Percentiles rank a stretch among this genome's conserved stretches.
Conservation (phyloP, 1,140 invertebrate species). For the Drosophila nebulosa region DNA sequence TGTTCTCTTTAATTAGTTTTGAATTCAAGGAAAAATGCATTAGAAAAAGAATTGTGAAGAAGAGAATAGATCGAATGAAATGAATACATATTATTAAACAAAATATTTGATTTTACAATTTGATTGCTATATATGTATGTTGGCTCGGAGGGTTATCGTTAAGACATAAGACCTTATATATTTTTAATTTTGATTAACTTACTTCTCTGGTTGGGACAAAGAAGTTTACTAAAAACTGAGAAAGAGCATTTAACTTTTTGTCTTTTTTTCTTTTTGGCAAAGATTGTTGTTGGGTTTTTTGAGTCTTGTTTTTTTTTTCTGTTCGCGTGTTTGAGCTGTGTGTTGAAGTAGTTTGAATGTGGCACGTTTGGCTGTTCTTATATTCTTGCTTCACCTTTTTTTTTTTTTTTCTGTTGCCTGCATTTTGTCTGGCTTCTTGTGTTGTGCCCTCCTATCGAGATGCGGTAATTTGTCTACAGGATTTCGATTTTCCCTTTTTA, state of each 20-base stretch:
- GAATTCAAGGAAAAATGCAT: no score
- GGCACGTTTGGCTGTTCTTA: constrained; percentile 54
- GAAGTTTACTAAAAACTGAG: neutral
- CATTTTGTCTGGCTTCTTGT: neutral
- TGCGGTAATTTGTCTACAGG: constrained; percentile 66
- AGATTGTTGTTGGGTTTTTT: constrained; percentile 11
- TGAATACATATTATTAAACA: no score
- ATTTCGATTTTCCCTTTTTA: constrained; percentile 27
- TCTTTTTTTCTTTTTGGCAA: neutral
- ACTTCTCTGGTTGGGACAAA: neutral
- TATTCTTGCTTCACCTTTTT: neutral
- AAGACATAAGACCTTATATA: no score
- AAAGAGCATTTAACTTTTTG: neutral
- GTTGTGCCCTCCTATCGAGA: constrained; percentile 14
- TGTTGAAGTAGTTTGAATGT: constrained; percentile 71
- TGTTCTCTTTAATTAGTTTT: no score
- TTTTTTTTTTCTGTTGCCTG: constrained; percentile 11
- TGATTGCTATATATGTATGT: no score
- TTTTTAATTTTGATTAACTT: no score
- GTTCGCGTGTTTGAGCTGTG: neutral
- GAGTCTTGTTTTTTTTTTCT: neutral
- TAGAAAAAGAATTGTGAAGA: no score
- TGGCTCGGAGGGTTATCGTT: no score
- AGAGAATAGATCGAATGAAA: no score
- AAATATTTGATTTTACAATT: no score